Percentiles rank a stretch among this genome's conserved stretches.
Evolutionary conservation across 2,888 invertebrate species (phyloP).

Genomic region (Mythimna pallens): DNA sequence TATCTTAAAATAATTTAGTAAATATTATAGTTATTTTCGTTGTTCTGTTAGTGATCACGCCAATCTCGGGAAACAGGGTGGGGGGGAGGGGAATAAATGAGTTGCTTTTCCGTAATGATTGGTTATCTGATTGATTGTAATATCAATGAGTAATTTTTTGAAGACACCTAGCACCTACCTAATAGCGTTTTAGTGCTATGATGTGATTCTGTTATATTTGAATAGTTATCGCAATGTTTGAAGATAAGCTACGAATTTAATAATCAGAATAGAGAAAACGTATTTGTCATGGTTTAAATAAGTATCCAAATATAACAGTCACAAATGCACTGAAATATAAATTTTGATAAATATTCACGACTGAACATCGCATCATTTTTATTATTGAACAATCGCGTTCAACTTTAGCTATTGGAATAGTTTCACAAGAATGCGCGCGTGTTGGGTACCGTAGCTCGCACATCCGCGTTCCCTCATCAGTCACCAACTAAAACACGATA

Average conservation of each 20-base stretch:
- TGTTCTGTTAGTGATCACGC: conserved; percentile 1
- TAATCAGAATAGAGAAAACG: neutral
- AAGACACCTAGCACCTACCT: neutral
- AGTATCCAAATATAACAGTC: neutral
- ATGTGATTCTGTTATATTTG: conserved; percentile 4
- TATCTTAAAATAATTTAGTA: neutral
- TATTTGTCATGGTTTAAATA: neutral
- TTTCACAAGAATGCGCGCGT: conserved; percentile 45
- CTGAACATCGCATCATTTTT: conserved; percentile 32
- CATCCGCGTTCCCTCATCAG: conserved; percentile 7
- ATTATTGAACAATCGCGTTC: conserved; percentile 38
- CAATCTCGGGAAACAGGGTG: neutral
- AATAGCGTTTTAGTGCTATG: neutral
- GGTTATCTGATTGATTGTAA: conserved; percentile 35
- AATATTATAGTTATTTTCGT: conserved; percentile 7
- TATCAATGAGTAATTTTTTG: conserved; percentile 12
- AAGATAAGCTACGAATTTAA: conserved; percentile 7
- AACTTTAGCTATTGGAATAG: conserved; percentile 45
- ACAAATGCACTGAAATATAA: conserved; percentile 2
- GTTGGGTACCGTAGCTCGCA: conserved; percentile 19
- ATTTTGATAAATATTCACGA: conserved; percentile 14
- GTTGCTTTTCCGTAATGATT: conserved; percentile 39
- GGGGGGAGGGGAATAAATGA: conserved; percentile 1
- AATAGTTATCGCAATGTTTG: conserved; percentile 13
- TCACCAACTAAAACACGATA: conserved; percentile 3